Evolutionary conservation across 2,797 vertebrate species (phyloP).

Genomic region (Neopelma chrysocephalum): DNA sequence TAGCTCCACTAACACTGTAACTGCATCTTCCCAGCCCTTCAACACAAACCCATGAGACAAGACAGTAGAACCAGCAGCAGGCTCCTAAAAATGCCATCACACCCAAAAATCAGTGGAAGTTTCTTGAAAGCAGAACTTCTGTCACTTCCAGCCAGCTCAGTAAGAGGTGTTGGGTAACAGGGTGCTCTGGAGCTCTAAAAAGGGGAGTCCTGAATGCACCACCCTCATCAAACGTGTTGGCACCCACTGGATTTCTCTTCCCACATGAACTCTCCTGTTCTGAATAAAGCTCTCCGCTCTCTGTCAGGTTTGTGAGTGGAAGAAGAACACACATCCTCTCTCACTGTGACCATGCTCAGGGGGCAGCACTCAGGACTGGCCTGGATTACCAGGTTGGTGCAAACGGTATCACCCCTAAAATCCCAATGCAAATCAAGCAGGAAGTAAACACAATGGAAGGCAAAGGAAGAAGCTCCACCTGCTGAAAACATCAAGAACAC

Average conservation of each 20-base stretch:
- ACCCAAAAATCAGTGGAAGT: neutral
- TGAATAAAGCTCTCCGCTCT: neutral
- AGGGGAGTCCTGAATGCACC: neutral
- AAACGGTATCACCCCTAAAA: neutral
- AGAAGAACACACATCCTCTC: neutral
- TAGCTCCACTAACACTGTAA: neutral
- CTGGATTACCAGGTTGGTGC: accelerated
- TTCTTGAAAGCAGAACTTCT: neutral
- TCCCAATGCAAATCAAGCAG: neutral
- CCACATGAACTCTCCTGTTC: neutral
- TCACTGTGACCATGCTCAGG: accelerated
- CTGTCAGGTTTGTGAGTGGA: neutral
- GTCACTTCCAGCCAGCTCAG: neutral
- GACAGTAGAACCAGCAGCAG: neutral
- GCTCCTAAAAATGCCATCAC: neutral
- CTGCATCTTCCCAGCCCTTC: neutral
- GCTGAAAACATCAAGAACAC: neutral
- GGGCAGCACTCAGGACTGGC: neutral
- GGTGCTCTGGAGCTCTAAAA: neutral
- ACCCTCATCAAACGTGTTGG: accelerated
- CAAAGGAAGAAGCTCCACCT: neutral
- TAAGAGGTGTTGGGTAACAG: neutral
- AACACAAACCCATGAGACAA: neutral
- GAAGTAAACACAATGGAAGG: neutral
- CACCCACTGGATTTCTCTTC: neutral